Conservation (phyloP, 1,140 invertebrate species). For the Hyles vespertilio region DNA sequence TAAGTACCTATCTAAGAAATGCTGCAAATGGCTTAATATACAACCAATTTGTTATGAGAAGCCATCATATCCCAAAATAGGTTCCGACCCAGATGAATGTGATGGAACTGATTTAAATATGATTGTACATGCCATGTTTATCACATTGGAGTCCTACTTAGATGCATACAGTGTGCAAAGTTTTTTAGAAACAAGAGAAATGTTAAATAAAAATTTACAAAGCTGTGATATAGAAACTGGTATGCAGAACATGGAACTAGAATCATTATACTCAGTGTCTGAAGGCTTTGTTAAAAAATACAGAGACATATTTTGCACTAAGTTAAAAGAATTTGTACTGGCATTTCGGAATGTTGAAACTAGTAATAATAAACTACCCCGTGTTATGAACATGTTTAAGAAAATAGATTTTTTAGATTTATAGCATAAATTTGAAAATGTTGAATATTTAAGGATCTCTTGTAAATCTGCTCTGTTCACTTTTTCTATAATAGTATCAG, state of each 20-base stretch:
- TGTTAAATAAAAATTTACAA: conserved; percentile 33
- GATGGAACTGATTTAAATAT: conserved; percentile 18
- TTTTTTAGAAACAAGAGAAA: conserved; percentile 41
- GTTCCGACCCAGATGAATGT: conserved; percentile 2
- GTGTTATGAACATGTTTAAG: conserved; percentile 36
- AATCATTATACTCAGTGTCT: conserved; percentile 32
- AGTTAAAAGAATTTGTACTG: conserved; percentile 36
- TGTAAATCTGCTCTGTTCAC: too few relatives aligned
- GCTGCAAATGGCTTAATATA: conserved; percentile 5
- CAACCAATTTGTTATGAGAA: not conserved
- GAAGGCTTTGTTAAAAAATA: conserved; percentile 45
- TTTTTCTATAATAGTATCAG: too few relatives aligned
- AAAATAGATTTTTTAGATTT: conserved; percentile 33
- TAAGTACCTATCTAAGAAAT: conserved; percentile 30
- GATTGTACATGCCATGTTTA: conserved; percentile 36
- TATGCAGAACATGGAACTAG: conserved; percentile 10
- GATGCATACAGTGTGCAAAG: conserved; percentile 43
- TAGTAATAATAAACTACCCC: conserved; percentile 20
- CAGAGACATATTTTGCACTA: conserved; percentile 31
- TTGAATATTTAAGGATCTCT: too few relatives aligned
- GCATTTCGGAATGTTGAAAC: conserved; percentile 28
- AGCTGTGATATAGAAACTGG: conserved; percentile 14
- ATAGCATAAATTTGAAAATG: not conserved
- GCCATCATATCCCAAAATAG: conserved; percentile 24
- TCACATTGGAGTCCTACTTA: conserved; percentile 47